Percentiles rank a stretch among this genome's conserved stretches.
Conservation (phyloP, 2,113 vertebrate species). For the Phyllostomus hastatus region DNA sequence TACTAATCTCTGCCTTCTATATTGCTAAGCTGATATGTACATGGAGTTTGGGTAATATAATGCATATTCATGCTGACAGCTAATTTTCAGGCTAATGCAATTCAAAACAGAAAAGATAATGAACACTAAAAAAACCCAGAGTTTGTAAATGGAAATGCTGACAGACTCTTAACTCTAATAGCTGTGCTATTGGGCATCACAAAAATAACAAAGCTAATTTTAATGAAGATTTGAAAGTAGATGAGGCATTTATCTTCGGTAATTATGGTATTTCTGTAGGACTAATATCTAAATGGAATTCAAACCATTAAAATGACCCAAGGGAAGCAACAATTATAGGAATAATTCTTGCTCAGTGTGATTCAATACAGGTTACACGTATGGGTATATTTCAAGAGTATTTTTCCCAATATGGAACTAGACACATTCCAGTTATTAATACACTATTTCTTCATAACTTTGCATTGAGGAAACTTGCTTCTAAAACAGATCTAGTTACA, state of each 20-base stretch:
- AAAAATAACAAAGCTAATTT: constrained; percentile 80
- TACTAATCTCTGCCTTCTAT: constrained; percentile 66
- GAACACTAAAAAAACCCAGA: constrained; percentile 75
- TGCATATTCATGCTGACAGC: constrained; percentile 79
- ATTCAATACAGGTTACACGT: constrained; percentile 15
- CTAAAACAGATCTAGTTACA: not conserved
- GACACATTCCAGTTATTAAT: not conserved
- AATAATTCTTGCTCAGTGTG: constrained; percentile 43
- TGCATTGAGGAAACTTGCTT: constrained; percentile 34
- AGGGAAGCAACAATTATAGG: constrained; percentile 63
- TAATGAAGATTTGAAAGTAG: constrained; percentile 78
- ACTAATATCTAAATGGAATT: constrained; percentile 70
- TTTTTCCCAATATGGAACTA: not conserved
- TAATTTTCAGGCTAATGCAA: constrained; percentile 81
- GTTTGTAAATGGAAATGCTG: constrained; percentile 79
- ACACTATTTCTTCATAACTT: constrained; percentile 1
- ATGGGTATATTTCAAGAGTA: not conserved
- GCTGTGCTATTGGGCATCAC: constrained; percentile 76
- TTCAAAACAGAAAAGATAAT: constrained; percentile 82
- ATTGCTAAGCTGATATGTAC: constrained; percentile 66
- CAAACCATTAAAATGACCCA: constrained; percentile 68
- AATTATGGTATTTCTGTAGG: constrained; percentile 47
- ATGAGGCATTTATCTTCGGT: constrained; percentile 63
- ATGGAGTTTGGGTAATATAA: constrained; percentile 71
- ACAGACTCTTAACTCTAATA: constrained; percentile 78